Evolutionary conservation across 1,140 invertebrate genomes (phyloP).

Genomic region (Onthophagus taurus): DNA sequence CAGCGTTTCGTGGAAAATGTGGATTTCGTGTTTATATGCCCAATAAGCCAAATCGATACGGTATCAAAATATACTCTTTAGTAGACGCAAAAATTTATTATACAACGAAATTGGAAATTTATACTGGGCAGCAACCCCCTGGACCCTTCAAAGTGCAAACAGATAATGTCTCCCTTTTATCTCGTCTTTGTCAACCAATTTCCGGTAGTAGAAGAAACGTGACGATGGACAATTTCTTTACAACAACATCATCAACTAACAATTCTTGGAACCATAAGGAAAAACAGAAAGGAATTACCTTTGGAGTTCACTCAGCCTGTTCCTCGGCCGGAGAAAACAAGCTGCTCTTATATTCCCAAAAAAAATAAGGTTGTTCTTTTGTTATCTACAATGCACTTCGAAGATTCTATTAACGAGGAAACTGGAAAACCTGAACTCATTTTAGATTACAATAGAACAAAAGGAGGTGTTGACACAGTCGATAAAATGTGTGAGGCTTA

Average conservation of each 20-base stretch:
- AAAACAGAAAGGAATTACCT: too few relatives aligned
- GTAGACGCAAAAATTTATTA: slow-evolving; percentile 25
- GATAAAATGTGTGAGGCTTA: too few relatives aligned
- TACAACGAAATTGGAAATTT: slow-evolving; percentile 9
- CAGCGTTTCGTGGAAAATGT: slow-evolving; percentile 36
- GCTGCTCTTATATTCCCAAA: too few relatives aligned
- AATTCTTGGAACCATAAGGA: neutral
- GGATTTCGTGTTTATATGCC: slow-evolving; percentile 38
- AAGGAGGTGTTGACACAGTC: too few relatives aligned
- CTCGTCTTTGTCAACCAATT: slow-evolving; percentile 5
- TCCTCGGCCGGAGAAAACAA: too few relatives aligned
- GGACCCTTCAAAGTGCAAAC: neutral
- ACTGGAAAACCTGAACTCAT: too few relatives aligned
- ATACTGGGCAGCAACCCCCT: slow-evolving; percentile 4
- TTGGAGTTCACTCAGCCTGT: too few relatives aligned
- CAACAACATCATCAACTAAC: slow-evolving; percentile 15
- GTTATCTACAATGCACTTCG: too few relatives aligned
- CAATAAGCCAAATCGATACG: slow-evolving; percentile 40
- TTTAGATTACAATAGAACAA: too few relatives aligned
- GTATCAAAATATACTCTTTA: slow-evolving; percentile 34
- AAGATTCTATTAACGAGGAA: too few relatives aligned
- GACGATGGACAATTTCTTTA: slow-evolving; percentile 29
- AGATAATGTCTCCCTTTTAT: neutral
- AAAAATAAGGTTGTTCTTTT: too few relatives aligned
- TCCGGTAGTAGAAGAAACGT: slow-evolving; percentile 25